Conservation (phyloP, 1,140 invertebrate species). For the Meloidogyne exigua region DNA sequence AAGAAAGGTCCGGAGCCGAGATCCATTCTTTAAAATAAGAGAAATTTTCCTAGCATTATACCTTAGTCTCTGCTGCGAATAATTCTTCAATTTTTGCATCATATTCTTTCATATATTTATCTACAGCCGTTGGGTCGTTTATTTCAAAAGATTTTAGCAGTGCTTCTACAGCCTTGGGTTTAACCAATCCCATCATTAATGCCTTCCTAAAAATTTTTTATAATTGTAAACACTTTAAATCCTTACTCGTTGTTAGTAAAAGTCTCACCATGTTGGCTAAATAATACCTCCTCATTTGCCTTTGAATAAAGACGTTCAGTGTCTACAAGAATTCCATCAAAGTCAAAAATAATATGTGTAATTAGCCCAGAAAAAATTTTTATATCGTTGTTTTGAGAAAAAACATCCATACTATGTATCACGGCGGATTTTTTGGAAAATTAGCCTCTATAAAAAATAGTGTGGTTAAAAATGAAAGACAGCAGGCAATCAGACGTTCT, state of each 20-base stretch:
- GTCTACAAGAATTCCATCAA: conserved; percentile 44
- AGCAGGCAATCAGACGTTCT: too few relatives aligned
- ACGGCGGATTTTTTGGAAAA: too few relatives aligned
- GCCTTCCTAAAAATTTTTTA: conserved; percentile 35
- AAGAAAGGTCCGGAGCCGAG: too few relatives aligned
- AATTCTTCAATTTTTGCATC: conserved; percentile 64
- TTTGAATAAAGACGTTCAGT: conserved; percentile 38
- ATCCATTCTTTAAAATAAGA: too few relatives aligned
- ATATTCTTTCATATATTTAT: conserved; percentile 70
- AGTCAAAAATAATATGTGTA: conserved; percentile 47
- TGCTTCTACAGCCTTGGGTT: conserved; percentile 29
- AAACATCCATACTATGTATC: neutral
- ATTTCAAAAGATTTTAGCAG: conserved; percentile 31
- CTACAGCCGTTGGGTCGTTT: neutral
- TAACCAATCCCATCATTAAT: conserved; percentile 36
- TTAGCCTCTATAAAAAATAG: too few relatives aligned
- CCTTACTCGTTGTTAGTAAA: conserved; percentile 27
- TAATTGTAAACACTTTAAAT: neutral
- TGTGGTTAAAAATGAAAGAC: too few relatives aligned
- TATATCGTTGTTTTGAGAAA: neutral
- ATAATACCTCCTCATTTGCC: conserved; percentile 27
- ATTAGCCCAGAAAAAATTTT: conserved; percentile 22
- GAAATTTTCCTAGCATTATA: neutral
- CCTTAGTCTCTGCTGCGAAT: neutral
- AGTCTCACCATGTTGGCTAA: conserved; percentile 27